Evolutionary conservation across 2,888 invertebrate genomes (phyloP).

Genomic region (Caenorhabditis sulstoni): DNA sequence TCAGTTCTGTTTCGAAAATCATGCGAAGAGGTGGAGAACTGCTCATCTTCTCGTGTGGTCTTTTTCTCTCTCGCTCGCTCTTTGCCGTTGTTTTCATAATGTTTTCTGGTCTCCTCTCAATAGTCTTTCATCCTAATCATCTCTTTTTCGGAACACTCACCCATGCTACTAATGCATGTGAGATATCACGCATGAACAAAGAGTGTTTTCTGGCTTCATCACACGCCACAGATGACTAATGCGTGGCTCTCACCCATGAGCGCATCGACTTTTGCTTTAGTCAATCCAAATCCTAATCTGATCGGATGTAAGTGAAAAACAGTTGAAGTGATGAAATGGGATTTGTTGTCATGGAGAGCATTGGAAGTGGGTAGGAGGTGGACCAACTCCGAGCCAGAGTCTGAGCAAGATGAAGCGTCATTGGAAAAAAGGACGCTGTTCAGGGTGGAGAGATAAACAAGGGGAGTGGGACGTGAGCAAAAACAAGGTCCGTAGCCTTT

Average conservation of each 20-base stretch:
- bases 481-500: neutral
- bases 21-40: too few species aligned
- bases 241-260: neutral
- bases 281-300: constrained; percentile 33
- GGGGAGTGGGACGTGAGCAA: neutral
- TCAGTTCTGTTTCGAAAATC: too few species aligned
- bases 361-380: neutral
- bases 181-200: constrained; percentile 18
- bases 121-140: neutral
- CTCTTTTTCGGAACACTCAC: constrained; percentile 18
- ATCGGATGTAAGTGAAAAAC: constrained; percentile 14
- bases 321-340: constrained; percentile 21
- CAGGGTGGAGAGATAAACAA: neutral
- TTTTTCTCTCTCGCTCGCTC: neutral
- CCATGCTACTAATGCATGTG: constrained; percentile 37
- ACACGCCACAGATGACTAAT: constrained; percentile 17
- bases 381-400: too few species aligned
- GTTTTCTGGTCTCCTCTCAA: constrained; percentile 4
- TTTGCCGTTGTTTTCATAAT: too few species aligned
- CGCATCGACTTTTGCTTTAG: constrained; percentile 28
- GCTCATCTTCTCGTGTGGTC: neutral
- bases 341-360: constrained; percentile 30
- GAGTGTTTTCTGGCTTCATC: constrained; percentile 33
- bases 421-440: neutral
- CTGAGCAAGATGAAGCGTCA: too few species aligned